A percentile compares a stretch with the other conserved stretches of the same genome.
These are phyloP conservation scores for Tortrix viridana DNA, from an alignment of 2,888 invertebrate species.

Conservation along the genomic window DNA sequence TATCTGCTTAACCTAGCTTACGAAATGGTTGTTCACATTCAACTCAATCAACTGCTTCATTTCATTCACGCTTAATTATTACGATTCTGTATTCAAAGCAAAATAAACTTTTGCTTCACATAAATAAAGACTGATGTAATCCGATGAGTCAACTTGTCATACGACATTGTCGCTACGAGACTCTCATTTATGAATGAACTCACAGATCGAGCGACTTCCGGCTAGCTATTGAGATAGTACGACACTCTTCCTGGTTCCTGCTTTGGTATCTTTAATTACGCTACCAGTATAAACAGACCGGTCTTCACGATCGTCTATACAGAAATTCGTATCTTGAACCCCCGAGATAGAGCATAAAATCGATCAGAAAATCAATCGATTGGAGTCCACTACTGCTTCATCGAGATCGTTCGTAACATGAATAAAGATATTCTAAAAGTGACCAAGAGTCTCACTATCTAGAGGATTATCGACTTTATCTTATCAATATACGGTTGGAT, in stretches of 20 bases:
- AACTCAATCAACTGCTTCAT: slow-evolving; percentile 77
- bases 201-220: slow-evolving; percentile 83
- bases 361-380: slow-evolving; percentile 55
- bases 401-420: slow-evolving; percentile 80
- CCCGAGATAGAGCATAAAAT: slow-evolving; percentile 59
- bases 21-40: slow-evolving; percentile 76
- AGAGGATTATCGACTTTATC: slow-evolving; percentile 60
- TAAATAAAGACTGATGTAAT: slow-evolving; percentile 64
- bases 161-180: slow-evolving; percentile 73
- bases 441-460: slow-evolving; percentile 56
- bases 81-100: slow-evolving; percentile 52
- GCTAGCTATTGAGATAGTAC: slow-evolving; percentile 84
- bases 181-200: slow-evolving; percentile 83
- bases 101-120: slow-evolving; percentile 56
- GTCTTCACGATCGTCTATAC: slow-evolving; percentile 42
- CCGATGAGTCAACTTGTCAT: slow-evolving; percentile 65
- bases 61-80: slow-evolving; percentile 81
- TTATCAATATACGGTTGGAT: slow-evolving; percentile 54
- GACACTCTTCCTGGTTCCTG: slow-evolving; percentile 84
- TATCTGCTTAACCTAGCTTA: slow-evolving; percentile 50
- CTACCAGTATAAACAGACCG: slow-evolving; percentile 71
- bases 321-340: slow-evolving; percentile 53
- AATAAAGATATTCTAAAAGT: slow-evolving; percentile 82
- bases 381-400: slow-evolving; percentile 70
- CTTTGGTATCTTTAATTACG: slow-evolving; percentile 82